These are phyloP conservation scores for Conopomorpha cramerella DNA, from an alignment of 1,140 invertebrate genomes.

Conservation along the genomic window DNA sequence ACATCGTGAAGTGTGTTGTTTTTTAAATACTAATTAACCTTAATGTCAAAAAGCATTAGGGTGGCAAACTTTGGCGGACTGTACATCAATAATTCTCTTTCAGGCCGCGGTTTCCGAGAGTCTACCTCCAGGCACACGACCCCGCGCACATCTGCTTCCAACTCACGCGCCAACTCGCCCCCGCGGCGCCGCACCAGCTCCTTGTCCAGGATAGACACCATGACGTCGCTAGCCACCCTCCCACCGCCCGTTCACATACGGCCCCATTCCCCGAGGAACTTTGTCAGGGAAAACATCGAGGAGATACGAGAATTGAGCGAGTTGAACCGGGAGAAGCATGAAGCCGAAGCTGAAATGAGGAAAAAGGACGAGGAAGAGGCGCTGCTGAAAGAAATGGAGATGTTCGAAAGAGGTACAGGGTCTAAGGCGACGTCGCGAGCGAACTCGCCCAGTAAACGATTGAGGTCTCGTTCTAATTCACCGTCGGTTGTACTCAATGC, in stretches of 20 bases:
- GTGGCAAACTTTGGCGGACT: too few species aligned
- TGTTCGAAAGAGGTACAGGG: slow-evolving; percentile 30
- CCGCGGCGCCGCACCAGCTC: slow-evolving; percentile 37
- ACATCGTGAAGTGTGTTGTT: too few species aligned
- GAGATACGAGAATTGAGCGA: slow-evolving; percentile 54
- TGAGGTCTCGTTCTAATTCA: slow-evolving; percentile 48
- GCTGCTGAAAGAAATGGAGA: slow-evolving; percentile 48
- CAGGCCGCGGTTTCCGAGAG: slow-evolving; percentile 50
- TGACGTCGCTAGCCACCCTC: slow-evolving; percentile 33
- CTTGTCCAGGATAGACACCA: slow-evolving; percentile 36
- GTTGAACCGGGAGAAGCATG: slow-evolving; percentile 52
- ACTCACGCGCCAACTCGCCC: slow-evolving; percentile 41
- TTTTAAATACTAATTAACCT: too few species aligned
- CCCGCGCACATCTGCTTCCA: slow-evolving; percentile 45
- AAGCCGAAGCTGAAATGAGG: slow-evolving; percentile 47
- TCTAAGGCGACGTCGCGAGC: slow-evolving; percentile 35
- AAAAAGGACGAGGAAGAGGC: slow-evolving; percentile 50
- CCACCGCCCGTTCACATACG: slow-evolving; percentile 23
- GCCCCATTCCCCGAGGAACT: slow-evolving; percentile 43
- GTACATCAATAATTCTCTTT: too few species aligned
- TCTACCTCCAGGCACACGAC: slow-evolving; percentile 52
- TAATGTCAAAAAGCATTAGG: too few species aligned
- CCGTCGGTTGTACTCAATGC: slow-evolving; percentile 39
- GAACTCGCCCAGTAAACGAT: slow-evolving; percentile 39
- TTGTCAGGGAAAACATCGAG: slow-evolving; percentile 55